Base-by-base conservation (phyloP, 2,113 vertebrate species). In the Tachuris rubrigastra region DNA sequence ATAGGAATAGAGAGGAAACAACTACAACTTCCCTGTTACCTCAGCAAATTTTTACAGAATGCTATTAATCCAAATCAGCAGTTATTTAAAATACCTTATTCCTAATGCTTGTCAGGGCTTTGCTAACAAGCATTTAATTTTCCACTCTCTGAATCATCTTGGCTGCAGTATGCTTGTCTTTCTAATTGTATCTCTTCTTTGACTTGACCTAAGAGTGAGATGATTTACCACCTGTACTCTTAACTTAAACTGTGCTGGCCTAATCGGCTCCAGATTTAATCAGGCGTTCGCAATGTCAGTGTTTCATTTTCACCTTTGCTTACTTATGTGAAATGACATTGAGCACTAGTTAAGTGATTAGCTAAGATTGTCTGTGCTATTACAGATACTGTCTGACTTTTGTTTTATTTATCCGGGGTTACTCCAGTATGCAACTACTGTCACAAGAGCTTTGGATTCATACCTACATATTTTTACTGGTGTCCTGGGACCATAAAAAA, bases 71-170 rank as follows among this genome's bases (percentile, higher is more conserved):
- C 12, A 90, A 93, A 93, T 85, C 60, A 90, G 42, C 21, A 86
- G 42, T 79, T 95, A 68, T 88, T 96, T 93, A 91, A 91, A 92
- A 91, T 91, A 62, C 10, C 74, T 77, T 82, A 68, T 82, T 95
- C 62, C 88, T 91, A 96, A 91, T 58, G 20, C 55, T 66, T 90
- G 50, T 77, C 81, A 95, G 44, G 37, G 33, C 37, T 85, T 88
- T 94, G 62, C 58, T 96, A 93, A 96, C 86, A 97, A 83, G 73
- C 9, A 12, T 94, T 95, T 91, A 82, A 96, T 96, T 96, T 97
- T 90, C 84, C 28, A 77, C 47, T 85, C 31, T 87, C 75, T 68
- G 66, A 93, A 83, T 96, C n/a, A 68, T 89, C 76, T 66, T 90
- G 84, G 75, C 62, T 86, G 52, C 76, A 87, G 58, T 74, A 80